A percentile compares a stretch with the other conserved stretches of the same genome.
phyloP scores from a whole-genome alignment of 1,140 invertebrate species.

The Venturia canescens region DNA sequence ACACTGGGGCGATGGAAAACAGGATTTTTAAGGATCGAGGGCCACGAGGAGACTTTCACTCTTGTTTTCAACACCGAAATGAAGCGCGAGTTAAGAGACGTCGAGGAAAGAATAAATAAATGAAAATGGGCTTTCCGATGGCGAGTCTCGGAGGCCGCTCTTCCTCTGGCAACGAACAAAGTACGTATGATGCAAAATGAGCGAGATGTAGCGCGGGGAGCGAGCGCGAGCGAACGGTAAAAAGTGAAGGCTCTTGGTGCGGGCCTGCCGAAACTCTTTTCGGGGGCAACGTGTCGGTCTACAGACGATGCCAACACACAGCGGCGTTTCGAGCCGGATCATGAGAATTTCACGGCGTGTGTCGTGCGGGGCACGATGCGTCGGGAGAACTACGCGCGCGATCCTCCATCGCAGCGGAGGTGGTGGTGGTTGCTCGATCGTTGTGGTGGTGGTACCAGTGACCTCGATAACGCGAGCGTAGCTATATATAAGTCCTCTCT shows the following conservation, averaged over 20 bases:
- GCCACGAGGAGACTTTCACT: too few species aligned
- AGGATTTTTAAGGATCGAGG: too few species aligned
- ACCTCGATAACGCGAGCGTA: slow-evolving; percentile 71
- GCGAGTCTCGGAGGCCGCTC: not conserved
- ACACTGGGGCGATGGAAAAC: too few species aligned
- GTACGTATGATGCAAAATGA: slow-evolving; percentile 43
- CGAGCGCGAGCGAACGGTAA: slow-evolving; percentile 33
- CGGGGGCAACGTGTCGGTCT: slow-evolving; percentile 26
- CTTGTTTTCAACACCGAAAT: too few species aligned
- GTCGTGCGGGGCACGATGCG: not conserved
- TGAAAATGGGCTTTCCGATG: too few species aligned
- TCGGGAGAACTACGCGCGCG: not conserved
- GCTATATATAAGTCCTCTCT: slow-evolving; percentile 39
- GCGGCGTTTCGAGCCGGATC: not conserved
- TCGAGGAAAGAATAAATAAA: too few species aligned
- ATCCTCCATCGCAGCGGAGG: not conserved
- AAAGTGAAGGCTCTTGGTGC: slow-evolving; percentile 58
- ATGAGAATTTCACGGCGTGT: not conserved
- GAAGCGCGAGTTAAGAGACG: too few species aligned
- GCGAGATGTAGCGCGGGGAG: slow-evolving; percentile 1
- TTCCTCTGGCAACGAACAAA: slow-evolving; percentile 22
- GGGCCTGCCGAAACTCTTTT: slow-evolving; percentile 56
- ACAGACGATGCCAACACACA: slow-evolving; percentile 1
- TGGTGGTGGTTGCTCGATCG: slow-evolving; percentile 43
- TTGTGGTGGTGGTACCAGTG: slow-evolving; percentile 73